These are phyloP conservation scores for Coenonympha arcania DNA, from an alignment of 2,888 invertebrate species.

Conservation along the genomic window DNA sequence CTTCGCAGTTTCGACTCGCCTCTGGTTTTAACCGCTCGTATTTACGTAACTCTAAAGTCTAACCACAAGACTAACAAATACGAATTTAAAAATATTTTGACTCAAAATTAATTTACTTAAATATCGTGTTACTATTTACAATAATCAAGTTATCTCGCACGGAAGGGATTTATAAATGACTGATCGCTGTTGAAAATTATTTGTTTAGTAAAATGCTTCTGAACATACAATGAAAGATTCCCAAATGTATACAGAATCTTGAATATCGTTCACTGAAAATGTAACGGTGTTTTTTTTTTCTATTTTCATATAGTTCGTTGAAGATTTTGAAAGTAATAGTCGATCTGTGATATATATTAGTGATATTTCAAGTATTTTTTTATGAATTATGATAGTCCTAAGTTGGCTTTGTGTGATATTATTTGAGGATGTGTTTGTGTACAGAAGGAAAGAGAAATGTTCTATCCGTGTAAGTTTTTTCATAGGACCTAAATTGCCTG, in stretches of 20 bases:
- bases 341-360: constrained; percentile 49
- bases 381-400: constrained; percentile 55
- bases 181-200: neutral
- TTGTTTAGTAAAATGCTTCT: too few relatives aligned
- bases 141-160: neutral
- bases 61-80: neutral
- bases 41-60: constrained; percentile 31
- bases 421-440: constrained; percentile 37
- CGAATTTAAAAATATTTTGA: neutral
- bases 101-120: neutral
- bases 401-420: constrained; percentile 50
- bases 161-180: neutral
- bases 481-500: too few relatives aligned
- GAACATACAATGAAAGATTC: too few relatives aligned
- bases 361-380: constrained; percentile 36
- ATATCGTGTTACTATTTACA: too few relatives aligned
- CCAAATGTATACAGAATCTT: too few relatives aligned
- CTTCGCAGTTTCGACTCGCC: constrained; percentile 32
- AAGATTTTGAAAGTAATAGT: too few relatives aligned
- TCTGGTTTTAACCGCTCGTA: constrained; percentile 41
- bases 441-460: constrained; percentile 34
- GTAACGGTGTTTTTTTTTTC: too few relatives aligned
- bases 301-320: too few relatives aligned
- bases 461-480: constrained; percentile 40
- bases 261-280: too few relatives aligned